phyloP scores from a whole-genome alignment of 2,888 invertebrate species.

The Drosophila kuntzei region DNA sequence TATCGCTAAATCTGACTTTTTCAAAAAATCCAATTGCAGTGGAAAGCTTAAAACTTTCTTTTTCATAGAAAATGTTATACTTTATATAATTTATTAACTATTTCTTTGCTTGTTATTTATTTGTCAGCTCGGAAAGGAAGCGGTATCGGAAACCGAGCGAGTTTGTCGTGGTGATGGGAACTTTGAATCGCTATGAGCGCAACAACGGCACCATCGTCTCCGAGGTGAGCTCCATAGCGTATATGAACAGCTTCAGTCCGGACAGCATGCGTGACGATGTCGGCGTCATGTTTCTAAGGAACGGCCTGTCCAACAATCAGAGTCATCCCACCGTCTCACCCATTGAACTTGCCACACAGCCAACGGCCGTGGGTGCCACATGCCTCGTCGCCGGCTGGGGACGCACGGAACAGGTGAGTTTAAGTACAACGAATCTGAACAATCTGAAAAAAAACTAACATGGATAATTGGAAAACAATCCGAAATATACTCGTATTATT shows the following conservation, averaged over 20 bases:
- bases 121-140: conserved; percentile 62
- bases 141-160: conserved; percentile 81
- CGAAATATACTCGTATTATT: no score
- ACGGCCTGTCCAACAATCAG: conserved; percentile 60
- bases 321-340: conserved; percentile 72
- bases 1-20: no score
- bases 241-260: conserved; percentile 76
- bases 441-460: no score
- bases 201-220: conserved; percentile 79
- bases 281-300: conserved; percentile 79
- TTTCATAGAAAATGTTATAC: no score
- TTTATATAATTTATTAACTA: neutral
- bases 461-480: no score
- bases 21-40: no score
- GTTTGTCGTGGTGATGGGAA: conserved; percentile 83
- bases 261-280: conserved; percentile 83
- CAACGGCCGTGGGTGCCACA: conserved; percentile 56
- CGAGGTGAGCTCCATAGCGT: conserved; percentile 75
- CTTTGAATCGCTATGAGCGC: conserved; percentile 78
- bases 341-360: conserved; percentile 62
- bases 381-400: conserved; percentile 85
- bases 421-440: no score
- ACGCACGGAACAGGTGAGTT: conserved; percentile 72
- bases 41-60: no score
- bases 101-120: neutral